A percentile compares a stretch with the other conserved stretches of the same genome.
Conservation (phyloP, 1,140 invertebrate species). For the Lepidostoma basale region DNA sequence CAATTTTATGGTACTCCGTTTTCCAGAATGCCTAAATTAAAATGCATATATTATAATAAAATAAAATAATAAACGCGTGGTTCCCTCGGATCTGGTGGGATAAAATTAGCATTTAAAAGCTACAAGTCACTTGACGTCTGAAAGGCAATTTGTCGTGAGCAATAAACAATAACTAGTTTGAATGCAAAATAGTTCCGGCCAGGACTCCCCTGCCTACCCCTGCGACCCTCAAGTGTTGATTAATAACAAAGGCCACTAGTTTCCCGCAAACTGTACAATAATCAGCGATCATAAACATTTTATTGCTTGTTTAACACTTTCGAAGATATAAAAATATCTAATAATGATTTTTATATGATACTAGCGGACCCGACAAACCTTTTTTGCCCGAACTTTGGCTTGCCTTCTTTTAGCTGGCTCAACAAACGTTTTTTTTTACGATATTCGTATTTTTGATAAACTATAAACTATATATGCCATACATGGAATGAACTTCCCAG, state of each 20-base stretch:
- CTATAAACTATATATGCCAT: too few species aligned
- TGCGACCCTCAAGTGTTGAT: slow-evolving; percentile 30
- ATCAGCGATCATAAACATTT: neutral
- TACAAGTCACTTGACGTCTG: slow-evolving; percentile 24
- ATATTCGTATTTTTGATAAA: too few species aligned
- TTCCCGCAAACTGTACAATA: neutral
- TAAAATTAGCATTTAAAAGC: slow-evolving; percentile 14
- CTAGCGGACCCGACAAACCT: too few species aligned
- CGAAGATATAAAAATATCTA: neutral
- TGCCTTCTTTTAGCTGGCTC: too few species aligned
- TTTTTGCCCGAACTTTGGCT: too few species aligned
- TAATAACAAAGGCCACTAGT: slow-evolving; percentile 22
- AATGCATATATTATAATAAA: too few species aligned
- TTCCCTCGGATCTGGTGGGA: neutral
- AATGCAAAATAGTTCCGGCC: slow-evolving; percentile 28
- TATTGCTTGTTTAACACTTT: too few species aligned
- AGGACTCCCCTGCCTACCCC: neutral
- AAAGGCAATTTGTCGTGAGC: slow-evolving; percentile 26
- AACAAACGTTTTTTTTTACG: too few species aligned
- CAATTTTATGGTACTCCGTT: too few species aligned
- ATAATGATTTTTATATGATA: neutral
- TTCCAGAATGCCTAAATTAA: too few species aligned
- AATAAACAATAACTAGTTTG: slow-evolving; percentile 14
- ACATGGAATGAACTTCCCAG: too few species aligned
- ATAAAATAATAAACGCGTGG: too few species aligned